phyloP scores from a whole-genome alignment of 2,113 vertebrate genomes.

The Odontophorus gujanensis region DNA sequence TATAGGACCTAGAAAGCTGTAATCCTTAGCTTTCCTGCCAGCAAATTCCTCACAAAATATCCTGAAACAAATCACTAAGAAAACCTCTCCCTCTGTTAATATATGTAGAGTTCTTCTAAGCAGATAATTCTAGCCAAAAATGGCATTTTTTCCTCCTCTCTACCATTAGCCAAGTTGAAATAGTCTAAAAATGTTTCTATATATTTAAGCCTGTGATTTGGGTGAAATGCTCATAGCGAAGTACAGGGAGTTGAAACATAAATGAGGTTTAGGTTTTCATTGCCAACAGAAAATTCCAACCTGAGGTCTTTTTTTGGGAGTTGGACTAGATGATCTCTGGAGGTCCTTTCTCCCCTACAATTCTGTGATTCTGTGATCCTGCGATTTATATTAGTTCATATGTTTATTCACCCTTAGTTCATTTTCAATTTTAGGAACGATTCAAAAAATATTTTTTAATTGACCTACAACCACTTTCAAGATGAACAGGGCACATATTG shows the following conservation, averaged over 20 bases:
- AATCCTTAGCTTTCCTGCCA: neutral
- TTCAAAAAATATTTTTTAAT: neutral
- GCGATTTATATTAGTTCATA: neutral
- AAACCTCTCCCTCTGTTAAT: neutral
- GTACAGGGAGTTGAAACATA: neutral
- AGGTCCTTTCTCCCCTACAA: no score
- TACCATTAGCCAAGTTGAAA: neutral
- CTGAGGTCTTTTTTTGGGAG: neutral
- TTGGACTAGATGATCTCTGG: no score
- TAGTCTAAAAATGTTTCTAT: neutral
- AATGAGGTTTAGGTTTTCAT: neutral
- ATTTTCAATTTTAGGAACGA: neutral
- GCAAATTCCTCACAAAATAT: neutral
- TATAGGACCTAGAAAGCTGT: neutral
- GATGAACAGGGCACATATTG: fast-evolving
- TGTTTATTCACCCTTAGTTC: neutral
- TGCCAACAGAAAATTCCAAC: neutral
- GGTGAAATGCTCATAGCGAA: neutral
- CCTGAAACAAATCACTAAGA: neutral
- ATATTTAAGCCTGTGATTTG: neutral
- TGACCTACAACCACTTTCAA: neutral
- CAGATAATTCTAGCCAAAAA: neutral
- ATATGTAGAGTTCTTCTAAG: neutral
- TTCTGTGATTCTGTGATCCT: no score
- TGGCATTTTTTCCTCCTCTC: neutral